Evolutionary conservation across 2,113 vertebrate species (phyloP).

Genomic region (Columbina picui): DNA sequence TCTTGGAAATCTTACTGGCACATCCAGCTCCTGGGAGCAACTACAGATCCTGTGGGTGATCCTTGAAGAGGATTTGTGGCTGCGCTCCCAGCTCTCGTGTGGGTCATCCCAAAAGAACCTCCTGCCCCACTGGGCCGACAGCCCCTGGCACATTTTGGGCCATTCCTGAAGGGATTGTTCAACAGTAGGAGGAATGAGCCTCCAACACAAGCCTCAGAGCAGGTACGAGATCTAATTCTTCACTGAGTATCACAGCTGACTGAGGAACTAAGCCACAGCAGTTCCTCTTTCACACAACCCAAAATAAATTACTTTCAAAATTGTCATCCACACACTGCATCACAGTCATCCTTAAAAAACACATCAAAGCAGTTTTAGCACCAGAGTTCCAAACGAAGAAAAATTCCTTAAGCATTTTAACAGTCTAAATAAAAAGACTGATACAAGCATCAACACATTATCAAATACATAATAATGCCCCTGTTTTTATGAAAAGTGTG

Average conservation of each 20-base stretch:
- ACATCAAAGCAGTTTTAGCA: not conserved
- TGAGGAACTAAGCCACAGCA: not conserved
- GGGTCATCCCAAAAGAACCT: not conserved
- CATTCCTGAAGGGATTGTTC: not conserved
- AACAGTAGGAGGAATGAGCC: not conserved
- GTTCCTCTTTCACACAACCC: not conserved
- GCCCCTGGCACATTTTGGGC: fast-evolving
- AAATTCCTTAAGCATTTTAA: not conserved
- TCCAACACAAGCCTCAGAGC: not conserved
- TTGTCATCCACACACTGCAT: not conserved
- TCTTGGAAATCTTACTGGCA: not conserved
- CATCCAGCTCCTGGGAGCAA: not conserved
- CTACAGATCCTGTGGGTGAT: fast-evolving
- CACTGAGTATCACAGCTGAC: fast-evolving
- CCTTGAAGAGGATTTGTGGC: fast-evolving
- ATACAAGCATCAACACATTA: not conserved
- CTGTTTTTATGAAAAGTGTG: not conserved
- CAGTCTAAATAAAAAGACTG: not conserved
- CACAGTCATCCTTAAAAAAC: not conserved
- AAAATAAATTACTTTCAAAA: not conserved
- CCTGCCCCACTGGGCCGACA: fast-evolving
- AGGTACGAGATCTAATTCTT: not conserved
- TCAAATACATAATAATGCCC: not conserved
- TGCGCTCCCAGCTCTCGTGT: not conserved
- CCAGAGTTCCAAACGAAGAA: not conserved